Evolutionary conservation across 2,888 invertebrate genomes (phyloP), one percentile per base, ranked within the genome.

Genomic region (Drosophila rubida): DNA sequence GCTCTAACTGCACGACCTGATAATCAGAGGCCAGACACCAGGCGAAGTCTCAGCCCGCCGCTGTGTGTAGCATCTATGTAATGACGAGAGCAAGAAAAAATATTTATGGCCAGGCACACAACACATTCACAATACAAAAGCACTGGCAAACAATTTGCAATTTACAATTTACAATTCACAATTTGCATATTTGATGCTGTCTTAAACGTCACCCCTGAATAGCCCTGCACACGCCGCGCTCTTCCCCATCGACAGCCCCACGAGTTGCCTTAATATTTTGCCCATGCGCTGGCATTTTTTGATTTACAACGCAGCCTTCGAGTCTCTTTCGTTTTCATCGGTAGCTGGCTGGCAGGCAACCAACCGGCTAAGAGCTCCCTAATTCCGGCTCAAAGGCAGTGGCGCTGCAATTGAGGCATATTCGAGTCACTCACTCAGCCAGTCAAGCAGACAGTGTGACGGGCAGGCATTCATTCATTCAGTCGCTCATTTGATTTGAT

Each of bases 141-240:
- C 55, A 63, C 68, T 61, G 8, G 41, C 45, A 53, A 66, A 66
- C 60, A 73, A 67, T 72, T 73, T 65, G 70, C 65, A 32, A 32
- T 72, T 73, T 65, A 75, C 65, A 32, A 32, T 25, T 25, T 25
- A 25, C 25, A 71, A 67, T 64, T 59, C 57, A 72, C 71, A 80
- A 84, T 84, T 88, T 88, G 72, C 84, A 88, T 88, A 75, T 88
- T 87, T 76, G 74, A 84, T 80, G 69, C 71, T 72, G 67, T 68
- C 64, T 53, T 46, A 63, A 68, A 63, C 74, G 68, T 67, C 73
- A 55, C 51, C 67, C 61, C 66, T 35, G 41, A 27, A 54, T 51
- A 42, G 39, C 27, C 13, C 22, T 37, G 44, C n/a, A 44, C 19
- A n/a, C 16, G 7, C 32, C 13, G 16, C 13, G 16, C 9, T 27